These are phyloP conservation scores for Cervus canadensis DNA, from an alignment of 2,113 vertebrate genomes.

Conservation along the genomic window DNA sequence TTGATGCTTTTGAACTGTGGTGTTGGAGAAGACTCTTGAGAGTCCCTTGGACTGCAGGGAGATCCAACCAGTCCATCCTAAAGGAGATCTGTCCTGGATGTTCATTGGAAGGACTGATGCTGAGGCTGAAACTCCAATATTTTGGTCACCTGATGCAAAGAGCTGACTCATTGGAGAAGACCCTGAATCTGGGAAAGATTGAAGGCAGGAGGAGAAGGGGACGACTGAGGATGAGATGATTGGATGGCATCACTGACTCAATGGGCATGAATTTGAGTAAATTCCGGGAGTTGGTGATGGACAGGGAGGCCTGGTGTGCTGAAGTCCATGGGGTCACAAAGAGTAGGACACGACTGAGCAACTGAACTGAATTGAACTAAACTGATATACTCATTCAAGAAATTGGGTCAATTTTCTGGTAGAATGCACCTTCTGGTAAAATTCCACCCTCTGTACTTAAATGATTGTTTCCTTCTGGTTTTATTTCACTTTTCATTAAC, in stretches of 20 bases:
- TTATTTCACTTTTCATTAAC: background rate
- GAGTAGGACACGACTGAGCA: background rate
- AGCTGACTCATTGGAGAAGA: background rate
- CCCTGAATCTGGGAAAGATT: background rate
- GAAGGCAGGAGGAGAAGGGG: background rate
- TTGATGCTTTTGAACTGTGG: background rate
- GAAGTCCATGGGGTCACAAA: accelerated
- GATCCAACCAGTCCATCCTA: background rate
- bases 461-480: background rate
- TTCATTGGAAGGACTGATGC: background rate
- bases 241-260: background rate
- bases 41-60: background rate
- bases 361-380: background rate
- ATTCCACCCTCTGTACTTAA: background rate
- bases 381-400: background rate
- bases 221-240: background rate
- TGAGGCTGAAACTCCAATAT: background rate
- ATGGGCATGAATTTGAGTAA: background rate
- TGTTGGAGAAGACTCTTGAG: background rate
- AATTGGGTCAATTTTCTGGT: background rate
- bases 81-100: background rate
- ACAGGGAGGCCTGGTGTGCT: background rate
- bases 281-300: background rate
- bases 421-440: background rate
- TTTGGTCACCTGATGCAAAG: background rate